A percentile compares a stretch with the other conserved stretches of the same genome.
These are phyloP conservation scores for Naso thynnoides DNA, from an alignment of 2,797 vertebrate genomes.

Conservation along the genomic window DNA sequence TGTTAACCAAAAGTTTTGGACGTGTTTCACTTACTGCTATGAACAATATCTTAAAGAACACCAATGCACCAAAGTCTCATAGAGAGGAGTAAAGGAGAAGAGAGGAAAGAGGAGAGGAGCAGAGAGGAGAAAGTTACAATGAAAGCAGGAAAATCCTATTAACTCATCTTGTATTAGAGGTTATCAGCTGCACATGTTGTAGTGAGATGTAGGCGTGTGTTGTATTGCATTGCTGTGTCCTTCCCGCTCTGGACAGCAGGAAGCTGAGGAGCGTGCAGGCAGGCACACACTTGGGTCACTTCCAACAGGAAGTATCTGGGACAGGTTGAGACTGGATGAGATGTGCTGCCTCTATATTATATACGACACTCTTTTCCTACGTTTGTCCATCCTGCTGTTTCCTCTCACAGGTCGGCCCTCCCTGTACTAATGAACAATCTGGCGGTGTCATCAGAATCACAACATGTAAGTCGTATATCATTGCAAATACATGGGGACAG, in stretches of 20 bases:
- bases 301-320: conserved; percentile 78
- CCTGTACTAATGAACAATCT: conserved; percentile 54
- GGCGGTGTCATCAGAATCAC: conserved; percentile 43
- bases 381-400: conserved; percentile 43
- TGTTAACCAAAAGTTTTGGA: neutral
- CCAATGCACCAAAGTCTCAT: too few species aligned
- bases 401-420: conserved; percentile 34
- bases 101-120: neutral
- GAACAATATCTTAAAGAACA: neutral
- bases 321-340: conserved; percentile 43
- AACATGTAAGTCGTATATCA: conserved; percentile 16
- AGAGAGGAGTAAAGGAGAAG: neutral
- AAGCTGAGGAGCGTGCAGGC: conserved; percentile 68
- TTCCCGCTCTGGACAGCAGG: conserved; percentile 60
- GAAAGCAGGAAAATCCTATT: conserved; percentile 57
- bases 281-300: conserved; percentile 54
- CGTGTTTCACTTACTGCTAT: neutral
- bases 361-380: conserved; percentile 47
- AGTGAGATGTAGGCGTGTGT: conserved; percentile 33
- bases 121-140: conserved; percentile 11
- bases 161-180: conserved; percentile 39
- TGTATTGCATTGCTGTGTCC: conserved; percentile 30
- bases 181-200: conserved; percentile 58
- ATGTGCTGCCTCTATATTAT: conserved; percentile 54
- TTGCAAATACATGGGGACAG: conserved; percentile 4